These are phyloP conservation scores for Eulithis prunata DNA, from an alignment of 2,888 invertebrate genomes.

Conservation along the genomic window DNA sequence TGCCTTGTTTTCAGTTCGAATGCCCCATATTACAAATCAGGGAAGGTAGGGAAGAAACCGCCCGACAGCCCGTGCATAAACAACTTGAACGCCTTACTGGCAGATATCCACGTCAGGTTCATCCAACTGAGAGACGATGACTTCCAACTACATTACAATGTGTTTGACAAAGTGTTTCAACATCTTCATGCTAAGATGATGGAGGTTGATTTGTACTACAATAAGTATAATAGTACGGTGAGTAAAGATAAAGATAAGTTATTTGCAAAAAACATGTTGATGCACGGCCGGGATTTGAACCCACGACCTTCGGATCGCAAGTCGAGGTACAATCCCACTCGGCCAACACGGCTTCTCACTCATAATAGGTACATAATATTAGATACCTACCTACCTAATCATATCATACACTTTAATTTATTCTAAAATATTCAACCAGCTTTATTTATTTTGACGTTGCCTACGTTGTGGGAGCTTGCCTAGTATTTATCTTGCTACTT, in stretches of 20 bases:
- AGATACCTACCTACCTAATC: too few relatives aligned
- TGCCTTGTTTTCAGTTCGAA: conserved; percentile 14
- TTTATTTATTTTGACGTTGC: too few relatives aligned
- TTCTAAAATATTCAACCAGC: too few relatives aligned
- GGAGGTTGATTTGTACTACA: conserved; percentile 63
- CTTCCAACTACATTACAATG: conserved; percentile 59
- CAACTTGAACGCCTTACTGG: conserved; percentile 61
- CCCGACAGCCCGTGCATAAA: conserved; percentile 51
- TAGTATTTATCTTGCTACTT: too few relatives aligned
- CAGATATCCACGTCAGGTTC: conserved; percentile 60
- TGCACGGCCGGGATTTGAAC: too few relatives aligned
- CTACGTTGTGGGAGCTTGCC: too few relatives aligned
- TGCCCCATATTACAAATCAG: conserved; percentile 13
- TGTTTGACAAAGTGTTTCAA: conserved; percentile 60
- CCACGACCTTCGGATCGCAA: too few relatives aligned
- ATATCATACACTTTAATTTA: too few relatives aligned
- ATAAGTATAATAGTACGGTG: conserved; percentile 65
- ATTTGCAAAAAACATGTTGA: too few relatives aligned
- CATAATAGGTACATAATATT: too few relatives aligned
- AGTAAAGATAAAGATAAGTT: conserved; percentile 33
- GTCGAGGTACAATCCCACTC: too few relatives aligned
- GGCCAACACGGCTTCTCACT: too few relatives aligned
- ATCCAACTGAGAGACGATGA: conserved; percentile 57
- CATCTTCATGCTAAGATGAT: conserved; percentile 64
- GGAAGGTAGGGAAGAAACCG: conserved; percentile 34